Base-by-base conservation (phyloP, 2,888 invertebrate species). In the Ellobium chinense region DNA sequence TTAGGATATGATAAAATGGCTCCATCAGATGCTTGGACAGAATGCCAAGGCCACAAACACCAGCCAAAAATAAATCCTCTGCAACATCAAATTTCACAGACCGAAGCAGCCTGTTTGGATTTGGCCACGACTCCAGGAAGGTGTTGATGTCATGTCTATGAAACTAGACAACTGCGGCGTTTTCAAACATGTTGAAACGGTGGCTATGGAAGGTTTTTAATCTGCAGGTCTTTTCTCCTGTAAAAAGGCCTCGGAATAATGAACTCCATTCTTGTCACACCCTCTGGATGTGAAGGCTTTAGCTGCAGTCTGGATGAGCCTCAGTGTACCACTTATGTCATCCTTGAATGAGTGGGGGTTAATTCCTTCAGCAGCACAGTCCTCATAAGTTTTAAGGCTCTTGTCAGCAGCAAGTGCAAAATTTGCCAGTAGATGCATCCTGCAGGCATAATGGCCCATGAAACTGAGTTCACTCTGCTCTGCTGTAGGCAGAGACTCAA, bases 251-350 rank as follows among this genome's bases (percentile, higher is more conserved):
- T 65, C 34, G 7, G 7, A 65, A 21, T 31, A 65, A 21, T 34
- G 5, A 7, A 65, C 65, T 65, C 60, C 60, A 24, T 7, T 27
- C n/a, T 65, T 27, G n/a, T 65, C 65, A 31, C 31, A 65, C 18
- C 65, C 65, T 34, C 65, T 27, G 14, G 14, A 4, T 31, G 65
- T 65, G 65, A 65, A 34, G 5, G 65, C 65, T n/a, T 65, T 65
- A 31, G 65, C 65, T 31, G 65, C 65, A 14, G 65, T 31, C 29
- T 14, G 5, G 29, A 34, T 34, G 18, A 65, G 65, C 5, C 34
- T 18, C 4, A 34, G 18, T 14, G 31, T 21, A 21, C 34, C 65
- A 65, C 65, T 65, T 27, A 9, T 31, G 7, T 65, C 65, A 14
- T 5, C 27, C 60, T 60, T 7, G 7, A 60, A 24, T 60, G 27